phyloP scores from a whole-genome alignment of 2,888 invertebrate species.

The Tholera decimalis region DNA sequence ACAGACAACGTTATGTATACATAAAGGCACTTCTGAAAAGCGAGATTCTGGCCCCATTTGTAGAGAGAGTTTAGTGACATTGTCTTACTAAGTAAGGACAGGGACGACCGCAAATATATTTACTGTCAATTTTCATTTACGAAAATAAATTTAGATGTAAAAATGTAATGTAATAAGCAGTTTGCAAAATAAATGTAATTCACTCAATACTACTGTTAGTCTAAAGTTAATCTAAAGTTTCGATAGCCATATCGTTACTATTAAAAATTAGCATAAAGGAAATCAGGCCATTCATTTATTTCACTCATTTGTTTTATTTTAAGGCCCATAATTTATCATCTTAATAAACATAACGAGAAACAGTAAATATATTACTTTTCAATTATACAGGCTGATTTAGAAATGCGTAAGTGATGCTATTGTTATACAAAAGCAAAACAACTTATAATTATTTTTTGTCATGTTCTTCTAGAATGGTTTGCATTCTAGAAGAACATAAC shows the following conservation, averaged over 20 bases:
- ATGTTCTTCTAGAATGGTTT: too few species aligned
- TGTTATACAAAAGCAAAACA: too few species aligned
- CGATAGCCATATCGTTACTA: not conserved
- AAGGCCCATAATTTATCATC: not conserved
- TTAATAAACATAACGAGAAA: not conserved
- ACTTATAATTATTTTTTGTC: too few species aligned
- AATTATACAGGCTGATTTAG: too few species aligned
- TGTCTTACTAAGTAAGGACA: not conserved
- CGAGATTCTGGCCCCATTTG: not conserved
- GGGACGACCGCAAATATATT: not conserved
- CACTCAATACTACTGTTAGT: too few species aligned
- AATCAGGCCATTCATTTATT: not conserved
- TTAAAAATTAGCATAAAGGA: not conserved
- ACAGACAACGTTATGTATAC: not conserved
- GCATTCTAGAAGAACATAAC: too few species aligned
- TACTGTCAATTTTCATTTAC: too few species aligned
- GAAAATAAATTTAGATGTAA: too few species aligned
- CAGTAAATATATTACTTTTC: not conserved
- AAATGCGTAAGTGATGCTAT: too few species aligned
- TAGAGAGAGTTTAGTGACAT: not conserved
- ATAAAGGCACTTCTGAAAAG: conserved; percentile 17
- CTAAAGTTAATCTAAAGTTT: too few species aligned
- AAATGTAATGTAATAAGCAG: too few species aligned
- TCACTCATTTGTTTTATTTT: not conserved
- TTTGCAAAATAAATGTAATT: too few species aligned